Percentiles rank a stretch among this genome's conserved stretches.
Conservation (phyloP, 2,797 vertebrate species). For the Coregonus ussuriensis region DNA sequence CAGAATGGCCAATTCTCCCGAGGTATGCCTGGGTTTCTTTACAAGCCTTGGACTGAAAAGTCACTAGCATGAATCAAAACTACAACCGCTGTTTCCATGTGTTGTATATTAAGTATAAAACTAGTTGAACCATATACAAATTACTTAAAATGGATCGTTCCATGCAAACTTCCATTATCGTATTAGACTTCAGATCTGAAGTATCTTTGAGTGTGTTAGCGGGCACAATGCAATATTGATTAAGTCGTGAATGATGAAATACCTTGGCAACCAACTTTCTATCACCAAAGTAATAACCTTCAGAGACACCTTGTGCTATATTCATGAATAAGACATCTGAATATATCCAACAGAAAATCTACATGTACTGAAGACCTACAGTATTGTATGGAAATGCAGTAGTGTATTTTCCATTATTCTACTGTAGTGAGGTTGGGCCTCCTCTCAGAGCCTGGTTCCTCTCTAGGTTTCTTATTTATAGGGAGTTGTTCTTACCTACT, state of each 20-base stretch:
- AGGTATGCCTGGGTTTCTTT: constrained; percentile 33
- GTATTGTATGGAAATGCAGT: too few species aligned
- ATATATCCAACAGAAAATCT: background rate
- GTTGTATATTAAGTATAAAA: constrained; percentile 24
- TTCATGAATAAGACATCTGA: background rate
- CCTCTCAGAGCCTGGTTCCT: too few species aligned
- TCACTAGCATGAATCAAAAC: constrained; percentile 26
- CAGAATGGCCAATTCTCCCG: constrained; percentile 33
- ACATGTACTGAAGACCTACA: background rate
- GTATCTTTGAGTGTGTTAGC: background rate
- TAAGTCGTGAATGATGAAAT: background rate
- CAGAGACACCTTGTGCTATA: background rate
- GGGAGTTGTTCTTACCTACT: background rate
- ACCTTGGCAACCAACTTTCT: background rate
- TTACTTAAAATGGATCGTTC: background rate
- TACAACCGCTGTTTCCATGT: constrained; percentile 37
- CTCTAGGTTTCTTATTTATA: background rate
- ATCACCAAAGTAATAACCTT: background rate
- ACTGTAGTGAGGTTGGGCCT: background rate
- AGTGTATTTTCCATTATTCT: background rate
- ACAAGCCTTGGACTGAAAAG: constrained; percentile 42
- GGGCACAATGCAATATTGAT: background rate
- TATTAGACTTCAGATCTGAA: background rate
- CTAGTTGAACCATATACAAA: constrained; percentile 12
- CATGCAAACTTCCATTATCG: constrained; percentile 19